Evolutionary conservation across 2,888 invertebrate species (phyloP), one percentile per base, ranked within the genome.

Genomic region (Sericinus montela): DNA sequence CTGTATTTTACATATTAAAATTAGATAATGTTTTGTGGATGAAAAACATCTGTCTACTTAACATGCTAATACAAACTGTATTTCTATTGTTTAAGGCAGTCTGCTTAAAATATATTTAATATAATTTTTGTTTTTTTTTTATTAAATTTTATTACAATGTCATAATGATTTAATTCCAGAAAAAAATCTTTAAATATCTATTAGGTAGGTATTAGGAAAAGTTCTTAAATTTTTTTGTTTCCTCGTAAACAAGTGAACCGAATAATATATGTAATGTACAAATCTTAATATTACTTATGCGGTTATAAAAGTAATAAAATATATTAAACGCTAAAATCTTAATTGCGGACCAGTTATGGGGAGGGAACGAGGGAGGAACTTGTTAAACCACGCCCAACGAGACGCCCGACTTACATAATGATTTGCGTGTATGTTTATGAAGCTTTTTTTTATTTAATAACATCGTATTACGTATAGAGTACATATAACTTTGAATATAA

Each of bases 301-400:
- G 49, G 53, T 55, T 61, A 62, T 58, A 53, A 60, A 56, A 35
- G 57, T 51, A 56, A 57, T 60, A 55, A 58, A 48, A 56, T 49
- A 43, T 28, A 30, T 37, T 38, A 40, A 46, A 48, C 49, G 52
- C 53, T 45, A 60, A 59, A 53, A 49, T 55, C 52, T 52, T 63
- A 59, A 73, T 77, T 73, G 65, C 62, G 56, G 77, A 83, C 80
- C 73, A 56, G 81, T 79, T 76, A 35, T 65, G 58, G 55, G 61
- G 59, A 64, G 65, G 74, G 59, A 62, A 63, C 58, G 58, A 66
- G 67, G 84, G 84, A 62, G 76, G 80, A 59, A 67, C 60, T 51
- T 30, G 14, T 10, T 4, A 13, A 14, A 70, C 72, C 80, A 80
- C 84, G 84, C 84, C 84, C 62, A 57, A 19, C 29, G 51, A 37